Evolutionary conservation across 2,797 vertebrate species (phyloP), one percentile per base, ranked within the genome.

Genomic region (Macrochelys suwanniensis): DNA sequence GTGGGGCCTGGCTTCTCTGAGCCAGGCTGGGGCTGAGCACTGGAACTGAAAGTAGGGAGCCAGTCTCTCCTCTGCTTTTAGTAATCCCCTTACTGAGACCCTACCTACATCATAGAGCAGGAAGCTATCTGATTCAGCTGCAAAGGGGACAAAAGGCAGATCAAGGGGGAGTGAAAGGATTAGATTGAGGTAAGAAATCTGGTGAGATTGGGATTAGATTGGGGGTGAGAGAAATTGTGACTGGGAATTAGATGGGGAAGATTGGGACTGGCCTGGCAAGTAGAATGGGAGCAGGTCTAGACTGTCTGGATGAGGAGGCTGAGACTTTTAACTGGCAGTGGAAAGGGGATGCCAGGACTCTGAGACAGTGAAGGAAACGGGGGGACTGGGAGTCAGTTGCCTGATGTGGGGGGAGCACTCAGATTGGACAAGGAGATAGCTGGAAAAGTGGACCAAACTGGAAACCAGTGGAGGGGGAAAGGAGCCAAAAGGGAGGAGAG

Each of bases 251-350:
- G 26, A 59, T 28, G 56, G 56, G 74, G 9, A 47, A 77, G 53
- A 85, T 21, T 42, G 28, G 15, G 21, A 3, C 47, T 90, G 33
- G 26, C 4, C 26, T 59, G 56, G 25, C 56, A 57, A 57, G 25
- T 28, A 28, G 56, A 56, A 56, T 25, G 56, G 56, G 25, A 59
- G 56, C 26, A 59, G 26, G 10, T 28, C 56, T 59, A 59, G 56
- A 59, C 11, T 10, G 56, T 68, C 13, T 68, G 33, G 84, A 61
- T 90, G 33, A 80, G 82, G 82, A 82, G 56, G 78, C 82, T n/a
- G 28, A 28, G 37, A 61, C 86, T 42, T 0, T 0, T 84, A 84
- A 45, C 6, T 56, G 0, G 15, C 21, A 56, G 5, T n/a, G 92
- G 51, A 26, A 91, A 45, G 5, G 78, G 42, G 19, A 11, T 87